These are phyloP conservation scores for Alectoris magna DNA, from an alignment of 2,797 vertebrate species.

Conservation along the genomic window DNA sequence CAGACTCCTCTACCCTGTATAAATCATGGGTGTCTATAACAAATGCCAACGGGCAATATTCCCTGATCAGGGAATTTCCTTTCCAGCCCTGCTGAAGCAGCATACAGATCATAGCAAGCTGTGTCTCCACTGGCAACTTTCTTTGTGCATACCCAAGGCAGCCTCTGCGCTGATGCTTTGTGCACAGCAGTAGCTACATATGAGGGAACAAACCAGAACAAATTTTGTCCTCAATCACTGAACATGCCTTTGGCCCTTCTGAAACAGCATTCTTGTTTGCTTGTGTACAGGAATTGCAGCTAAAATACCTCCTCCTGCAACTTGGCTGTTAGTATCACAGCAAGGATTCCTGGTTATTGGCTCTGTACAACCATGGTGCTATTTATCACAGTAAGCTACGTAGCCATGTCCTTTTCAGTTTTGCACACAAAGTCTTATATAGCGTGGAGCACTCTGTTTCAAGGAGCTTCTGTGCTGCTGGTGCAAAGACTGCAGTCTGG, in stretches of 20 bases:
- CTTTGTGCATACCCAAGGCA: not conserved
- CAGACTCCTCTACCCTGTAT: not conserved
- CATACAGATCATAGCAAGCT: not conserved
- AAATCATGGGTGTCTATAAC: not conserved
- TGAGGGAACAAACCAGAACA: not conserved
- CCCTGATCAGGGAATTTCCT: not conserved
- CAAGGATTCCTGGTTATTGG: constrained; percentile 12
- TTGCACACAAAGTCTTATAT: not conserved
- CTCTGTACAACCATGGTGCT: not conserved
- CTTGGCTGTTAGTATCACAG: constrained; percentile 20
- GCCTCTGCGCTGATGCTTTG: not conserved
- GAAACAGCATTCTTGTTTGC: not conserved
- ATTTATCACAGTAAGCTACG: constrained; percentile 6
- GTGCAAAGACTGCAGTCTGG: constrained; percentile 57
- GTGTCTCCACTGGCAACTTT: not conserved
- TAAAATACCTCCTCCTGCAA: not conserved
- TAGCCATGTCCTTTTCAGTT: not conserved
- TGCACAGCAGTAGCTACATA: not conserved
- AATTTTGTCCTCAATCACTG: not conserved
- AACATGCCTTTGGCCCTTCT: rapidly evolving
- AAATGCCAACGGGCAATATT: not conserved
- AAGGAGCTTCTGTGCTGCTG: not conserved
- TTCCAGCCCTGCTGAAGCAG: not conserved
- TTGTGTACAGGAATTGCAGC: not conserved
- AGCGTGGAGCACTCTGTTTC: rapidly evolving